Evolutionary conservation across 2,113 vertebrate species (phyloP).

Genomic region (Acrocephalus kingi): DNA sequence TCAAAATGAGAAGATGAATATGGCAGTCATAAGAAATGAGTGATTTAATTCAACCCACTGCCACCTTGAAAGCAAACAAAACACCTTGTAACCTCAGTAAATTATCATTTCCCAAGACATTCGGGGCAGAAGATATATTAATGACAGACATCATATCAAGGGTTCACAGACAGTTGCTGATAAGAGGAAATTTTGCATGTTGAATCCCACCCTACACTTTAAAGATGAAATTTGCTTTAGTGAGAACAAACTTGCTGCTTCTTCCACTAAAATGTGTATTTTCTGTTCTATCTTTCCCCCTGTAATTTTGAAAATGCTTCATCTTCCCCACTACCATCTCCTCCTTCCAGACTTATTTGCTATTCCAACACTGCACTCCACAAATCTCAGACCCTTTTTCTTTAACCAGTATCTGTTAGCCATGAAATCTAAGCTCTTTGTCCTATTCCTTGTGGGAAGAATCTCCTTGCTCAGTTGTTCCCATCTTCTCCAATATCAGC

Average conservation of each 20-base stretch:
- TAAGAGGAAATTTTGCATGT: neutral
- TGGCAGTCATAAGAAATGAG: neutral
- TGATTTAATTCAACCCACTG: neutral
- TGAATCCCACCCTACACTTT: neutral
- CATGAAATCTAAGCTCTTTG: neutral
- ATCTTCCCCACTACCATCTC: neutral
- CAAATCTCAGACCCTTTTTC: neutral
- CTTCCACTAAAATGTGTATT: neutral
- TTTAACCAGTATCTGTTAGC: neutral
- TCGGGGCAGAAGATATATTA: neutral
- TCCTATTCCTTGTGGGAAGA: neutral
- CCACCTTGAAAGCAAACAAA: neutral
- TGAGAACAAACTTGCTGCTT: neutral
- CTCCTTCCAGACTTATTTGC: neutral
- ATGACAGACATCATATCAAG: neutral
- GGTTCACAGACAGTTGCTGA: neutral
- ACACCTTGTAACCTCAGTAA: neutral
- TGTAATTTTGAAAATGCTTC: neutral
- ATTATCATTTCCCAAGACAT: neutral
- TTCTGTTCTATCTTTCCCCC: neutral
- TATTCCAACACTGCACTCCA: neutral
- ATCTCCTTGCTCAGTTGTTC: neutral
- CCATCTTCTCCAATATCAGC: neutral
- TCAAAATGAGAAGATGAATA: neutral
- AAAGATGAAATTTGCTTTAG: neutral